These are phyloP conservation scores for Chaetogeoica ovagalla DNA, from an alignment of 2,888 invertebrate species.

Conservation along the genomic window DNA sequence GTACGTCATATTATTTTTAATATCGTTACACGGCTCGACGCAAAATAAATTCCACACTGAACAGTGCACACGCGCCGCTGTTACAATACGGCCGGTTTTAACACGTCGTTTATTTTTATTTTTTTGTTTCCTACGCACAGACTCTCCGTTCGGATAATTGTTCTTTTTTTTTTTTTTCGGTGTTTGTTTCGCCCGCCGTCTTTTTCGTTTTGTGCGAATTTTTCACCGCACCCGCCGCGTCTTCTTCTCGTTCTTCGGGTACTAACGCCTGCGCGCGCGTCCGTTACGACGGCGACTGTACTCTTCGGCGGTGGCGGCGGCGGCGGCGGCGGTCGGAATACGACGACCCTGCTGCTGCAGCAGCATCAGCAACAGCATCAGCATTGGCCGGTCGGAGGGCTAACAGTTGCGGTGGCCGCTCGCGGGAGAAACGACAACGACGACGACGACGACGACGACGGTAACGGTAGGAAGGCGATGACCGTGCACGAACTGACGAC, in stretches of 20 bases:
- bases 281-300: too few species aligned
- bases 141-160: background rate
- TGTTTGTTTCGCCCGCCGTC: background rate
- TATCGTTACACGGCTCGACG: too few species aligned
- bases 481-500: constrained; percentile 56
- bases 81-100: too few species aligned
- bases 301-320: too few species aligned
- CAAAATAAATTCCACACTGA: background rate
- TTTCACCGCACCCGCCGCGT: background rate
- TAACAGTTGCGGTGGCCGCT: constrained; percentile 53
- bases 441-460: constrained; percentile 58
- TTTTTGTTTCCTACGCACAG: too few species aligned
- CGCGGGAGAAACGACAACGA: constrained; percentile 18
- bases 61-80: too few species aligned
- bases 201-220: background rate
- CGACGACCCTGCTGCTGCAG: constrained; percentile 23
- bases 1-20: too few species aligned
- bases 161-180: background rate
- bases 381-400: constrained; percentile 37
- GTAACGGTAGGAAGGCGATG: constrained; percentile 60
- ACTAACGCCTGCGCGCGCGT: too few species aligned
- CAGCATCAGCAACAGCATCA: constrained; percentile 23
- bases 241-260: too few species aligned
- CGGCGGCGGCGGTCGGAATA: too few species aligned
- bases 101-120: background rate